These are phyloP conservation scores for Lochmaea crataegi DNA, from an alignment of 2,888 invertebrate genomes.

Conservation along the genomic window DNA sequence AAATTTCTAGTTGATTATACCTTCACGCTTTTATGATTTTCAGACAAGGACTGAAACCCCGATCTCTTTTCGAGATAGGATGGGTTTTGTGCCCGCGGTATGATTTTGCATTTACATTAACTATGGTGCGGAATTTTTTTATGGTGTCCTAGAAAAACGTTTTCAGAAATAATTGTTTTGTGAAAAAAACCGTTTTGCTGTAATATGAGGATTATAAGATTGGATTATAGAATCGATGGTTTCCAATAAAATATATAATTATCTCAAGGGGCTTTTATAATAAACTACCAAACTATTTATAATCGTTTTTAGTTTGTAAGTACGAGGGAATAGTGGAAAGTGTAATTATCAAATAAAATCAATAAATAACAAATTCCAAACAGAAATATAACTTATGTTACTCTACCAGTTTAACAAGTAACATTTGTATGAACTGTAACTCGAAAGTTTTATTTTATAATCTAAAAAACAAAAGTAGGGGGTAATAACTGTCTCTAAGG, in stretches of 20 bases:
- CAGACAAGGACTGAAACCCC: constrained; percentile 35
- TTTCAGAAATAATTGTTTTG: constrained; percentile 19
- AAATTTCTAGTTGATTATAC: constrained; percentile 59
- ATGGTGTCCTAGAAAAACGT: constrained; percentile 25
- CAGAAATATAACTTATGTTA: too few relatives aligned
- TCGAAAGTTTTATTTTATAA: too few relatives aligned
- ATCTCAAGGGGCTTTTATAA: not conserved
- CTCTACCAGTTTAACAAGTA: too few relatives aligned
- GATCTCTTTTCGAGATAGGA: constrained; percentile 28
- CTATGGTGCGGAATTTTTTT: constrained; percentile 22
- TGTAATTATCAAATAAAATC: too few relatives aligned
- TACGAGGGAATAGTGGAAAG: too few relatives aligned
- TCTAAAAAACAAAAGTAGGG: too few relatives aligned
- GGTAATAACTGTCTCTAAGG: too few relatives aligned
- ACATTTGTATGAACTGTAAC: too few relatives aligned
- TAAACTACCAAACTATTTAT: not conserved
- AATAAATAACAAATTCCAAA: too few relatives aligned
- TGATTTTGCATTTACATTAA: constrained; percentile 29
- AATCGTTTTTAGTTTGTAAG: not conserved
- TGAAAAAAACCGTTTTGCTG: constrained; percentile 1
- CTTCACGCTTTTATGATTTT: constrained; percentile 59
- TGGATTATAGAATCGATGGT: not conserved
- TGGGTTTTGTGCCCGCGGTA: constrained; percentile 27
- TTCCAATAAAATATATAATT: not conserved
- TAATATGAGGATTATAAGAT: constrained; percentile 6